Conservation (phyloP, 2,113 vertebrate genomes). For the Bufo gargarizans region DNA sequence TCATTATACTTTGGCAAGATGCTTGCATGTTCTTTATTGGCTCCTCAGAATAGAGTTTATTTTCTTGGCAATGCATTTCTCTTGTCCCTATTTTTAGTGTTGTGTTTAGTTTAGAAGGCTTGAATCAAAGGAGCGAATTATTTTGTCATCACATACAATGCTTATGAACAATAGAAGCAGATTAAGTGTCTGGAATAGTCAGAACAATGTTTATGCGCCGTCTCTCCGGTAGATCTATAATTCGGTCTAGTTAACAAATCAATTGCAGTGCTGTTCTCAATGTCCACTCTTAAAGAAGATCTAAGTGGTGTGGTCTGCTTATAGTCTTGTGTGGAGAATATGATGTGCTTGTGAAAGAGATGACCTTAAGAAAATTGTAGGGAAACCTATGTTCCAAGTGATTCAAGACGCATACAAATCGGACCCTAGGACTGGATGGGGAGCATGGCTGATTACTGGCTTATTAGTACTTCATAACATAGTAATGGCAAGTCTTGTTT, state of each 20-base stretch:
- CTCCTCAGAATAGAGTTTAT: slow-evolving; percentile 24
- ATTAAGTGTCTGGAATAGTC: background rate
- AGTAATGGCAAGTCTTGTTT: too few species aligned
- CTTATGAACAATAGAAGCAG: slow-evolving; percentile 5
- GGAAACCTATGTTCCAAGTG: background rate
- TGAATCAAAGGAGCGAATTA: slow-evolving; percentile 7
- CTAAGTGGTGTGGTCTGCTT: background rate
- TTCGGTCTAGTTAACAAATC: background rate
- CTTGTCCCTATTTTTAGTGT: slow-evolving; percentile 24
- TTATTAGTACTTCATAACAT: too few species aligned
- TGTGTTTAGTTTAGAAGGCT: slow-evolving; percentile 9
- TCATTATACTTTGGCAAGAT: slow-evolving; percentile 31
- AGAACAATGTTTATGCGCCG: background rate
- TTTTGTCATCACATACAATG: slow-evolving; percentile 10
- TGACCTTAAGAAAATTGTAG: background rate
- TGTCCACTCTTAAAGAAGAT: background rate
- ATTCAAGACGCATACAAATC: background rate
- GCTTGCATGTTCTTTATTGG: slow-evolving; percentile 23
- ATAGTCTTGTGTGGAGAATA: background rate
- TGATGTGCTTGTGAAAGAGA: background rate
- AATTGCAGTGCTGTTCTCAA: background rate
- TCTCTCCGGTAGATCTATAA: background rate
- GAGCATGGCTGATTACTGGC: too few species aligned
- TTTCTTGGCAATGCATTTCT: slow-evolving; percentile 29
- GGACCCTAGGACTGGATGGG: too few species aligned